These are phyloP conservation scores for Salvelinus alpinus DNA, from an alignment of 2,113 vertebrate genomes.

Conservation along the genomic window DNA sequence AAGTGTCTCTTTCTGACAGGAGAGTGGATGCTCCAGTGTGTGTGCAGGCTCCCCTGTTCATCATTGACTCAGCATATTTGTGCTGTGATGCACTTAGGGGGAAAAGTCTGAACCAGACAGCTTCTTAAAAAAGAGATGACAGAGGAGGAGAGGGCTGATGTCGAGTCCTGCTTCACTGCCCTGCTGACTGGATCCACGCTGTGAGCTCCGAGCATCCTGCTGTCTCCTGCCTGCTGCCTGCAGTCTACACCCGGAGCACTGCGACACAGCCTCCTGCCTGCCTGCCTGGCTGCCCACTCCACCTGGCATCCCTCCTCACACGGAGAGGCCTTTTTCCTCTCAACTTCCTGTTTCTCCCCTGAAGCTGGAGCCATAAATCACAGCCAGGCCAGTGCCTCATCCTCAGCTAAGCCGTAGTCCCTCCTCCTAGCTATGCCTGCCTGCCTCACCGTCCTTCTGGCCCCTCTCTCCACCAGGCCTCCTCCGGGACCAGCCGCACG, in stretches of 20 bases:
- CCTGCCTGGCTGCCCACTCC: not conserved
- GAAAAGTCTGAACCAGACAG: slow-evolving; percentile 63
- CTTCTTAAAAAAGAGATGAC: slow-evolving; percentile 66
- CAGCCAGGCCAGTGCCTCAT: not conserved
- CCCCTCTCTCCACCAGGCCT: not conserved
- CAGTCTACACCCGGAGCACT: not conserved
- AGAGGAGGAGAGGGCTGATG: slow-evolving; percentile 57
- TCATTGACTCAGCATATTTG: slow-evolving; percentile 61
- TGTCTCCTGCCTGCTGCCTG: not conserved
- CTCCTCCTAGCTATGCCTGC: not conserved
- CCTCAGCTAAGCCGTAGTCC: not conserved
- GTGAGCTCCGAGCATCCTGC: not conserved
- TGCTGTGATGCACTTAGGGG: slow-evolving; percentile 35
- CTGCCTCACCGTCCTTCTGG: not conserved
- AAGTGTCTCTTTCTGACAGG: slow-evolving; percentile 31
- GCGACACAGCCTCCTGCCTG: not conserved
- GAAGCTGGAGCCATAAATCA: slow-evolving; percentile 3
- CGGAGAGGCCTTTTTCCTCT: not conserved
- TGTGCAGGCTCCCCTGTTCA: slow-evolving; percentile 27
- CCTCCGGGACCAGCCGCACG: not conserved
- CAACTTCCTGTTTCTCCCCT: not conserved
- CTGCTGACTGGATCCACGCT: slow-evolving; percentile 41
- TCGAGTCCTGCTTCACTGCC: slow-evolving; percentile 27
- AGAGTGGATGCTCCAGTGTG: slow-evolving; percentile 20
- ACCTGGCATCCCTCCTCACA: not conserved